phyloP scores from a whole-genome alignment of 2,113 vertebrate genomes.

The Regulus satrapa region DNA sequence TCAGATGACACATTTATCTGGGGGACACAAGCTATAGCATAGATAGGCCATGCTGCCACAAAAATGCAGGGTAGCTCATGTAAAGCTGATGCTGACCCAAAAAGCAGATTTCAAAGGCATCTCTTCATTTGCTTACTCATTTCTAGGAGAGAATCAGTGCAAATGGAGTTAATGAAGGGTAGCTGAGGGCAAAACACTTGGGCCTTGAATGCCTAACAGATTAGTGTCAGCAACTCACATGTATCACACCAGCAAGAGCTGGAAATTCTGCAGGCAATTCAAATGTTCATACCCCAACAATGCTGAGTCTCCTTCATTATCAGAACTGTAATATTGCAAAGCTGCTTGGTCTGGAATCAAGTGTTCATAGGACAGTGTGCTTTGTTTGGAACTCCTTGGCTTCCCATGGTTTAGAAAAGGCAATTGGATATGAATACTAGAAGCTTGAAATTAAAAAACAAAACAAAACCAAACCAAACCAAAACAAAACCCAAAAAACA shows the following conservation, averaged over 20 bases:
- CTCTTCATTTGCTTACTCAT: constrained; percentile 35
- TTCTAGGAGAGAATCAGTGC: constrained; percentile 21
- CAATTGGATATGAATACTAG: not conserved
- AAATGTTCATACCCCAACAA: not conserved
- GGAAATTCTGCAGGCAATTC: not conserved
- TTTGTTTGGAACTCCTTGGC: not conserved
- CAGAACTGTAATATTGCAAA: not conserved
- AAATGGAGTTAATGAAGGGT: constrained; percentile 11
- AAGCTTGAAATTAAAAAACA: not conserved
- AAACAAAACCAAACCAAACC: not conserved
- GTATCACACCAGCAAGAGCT: not conserved
- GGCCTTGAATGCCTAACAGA: constrained; percentile 2
- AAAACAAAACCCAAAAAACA: not conserved
- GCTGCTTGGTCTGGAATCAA: not conserved
- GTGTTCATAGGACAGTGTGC: not conserved
- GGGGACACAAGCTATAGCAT: not conserved
- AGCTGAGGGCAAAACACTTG: not conserved
- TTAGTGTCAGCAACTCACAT: not conserved
- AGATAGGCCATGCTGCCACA: not conserved
- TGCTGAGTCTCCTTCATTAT: not conserved
- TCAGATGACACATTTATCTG: not conserved
- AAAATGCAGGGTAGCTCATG: not conserved
- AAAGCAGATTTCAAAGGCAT: not conserved
- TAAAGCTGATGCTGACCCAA: not conserved
- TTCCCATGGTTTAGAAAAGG: not conserved